phyloP scores from a whole-genome alignment of 2,113 vertebrate genomes.

The Orthonyx spaldingii region DNA sequence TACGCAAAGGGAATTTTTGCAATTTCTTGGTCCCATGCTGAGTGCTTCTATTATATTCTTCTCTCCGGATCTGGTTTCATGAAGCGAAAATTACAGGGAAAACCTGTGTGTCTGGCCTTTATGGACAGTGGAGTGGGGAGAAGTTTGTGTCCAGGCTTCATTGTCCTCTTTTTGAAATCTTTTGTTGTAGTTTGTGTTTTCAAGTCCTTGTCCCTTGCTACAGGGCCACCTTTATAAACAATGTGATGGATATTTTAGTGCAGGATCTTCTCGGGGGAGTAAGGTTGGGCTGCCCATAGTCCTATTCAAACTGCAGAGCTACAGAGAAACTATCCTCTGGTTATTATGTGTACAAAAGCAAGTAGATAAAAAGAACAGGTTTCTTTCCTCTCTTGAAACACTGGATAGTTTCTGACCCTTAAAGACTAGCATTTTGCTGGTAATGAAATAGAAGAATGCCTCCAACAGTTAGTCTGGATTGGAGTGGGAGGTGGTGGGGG shows the following conservation, averaged over 20 bases:
- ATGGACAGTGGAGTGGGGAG: background rate
- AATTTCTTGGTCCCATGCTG: constrained; percentile 51
- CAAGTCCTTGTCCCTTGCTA: background rate
- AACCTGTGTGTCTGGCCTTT: constrained; percentile 29
- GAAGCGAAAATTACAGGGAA: constrained; percentile 6
- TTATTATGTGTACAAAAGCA: background rate
- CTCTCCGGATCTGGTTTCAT: constrained; percentile 27
- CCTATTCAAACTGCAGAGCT: background rate
- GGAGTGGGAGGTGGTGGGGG: constrained; percentile 10
- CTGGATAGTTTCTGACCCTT: constrained; percentile 53
- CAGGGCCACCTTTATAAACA: background rate
- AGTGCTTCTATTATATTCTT: constrained; percentile 7
- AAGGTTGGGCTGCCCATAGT: background rate
- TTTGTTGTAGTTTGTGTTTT: background rate
- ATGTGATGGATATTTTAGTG: background rate
- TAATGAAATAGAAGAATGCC: constrained; percentile 45
- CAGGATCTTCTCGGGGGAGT: background rate
- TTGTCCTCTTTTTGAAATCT: background rate
- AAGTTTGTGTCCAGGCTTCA: background rate
- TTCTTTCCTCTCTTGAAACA: constrained; percentile 31
- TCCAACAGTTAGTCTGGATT: constrained; percentile 6
- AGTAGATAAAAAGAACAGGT: constrained; percentile 3
- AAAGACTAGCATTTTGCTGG: constrained; percentile 47
- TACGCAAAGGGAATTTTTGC: constrained; percentile 55
- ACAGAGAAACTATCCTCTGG: background rate